A percentile compares a stretch with the other conserved stretches of the same genome.
Evolutionary conservation across 2,797 vertebrate genomes (phyloP).

Genomic region (Passerculus sandwichensis): DNA sequence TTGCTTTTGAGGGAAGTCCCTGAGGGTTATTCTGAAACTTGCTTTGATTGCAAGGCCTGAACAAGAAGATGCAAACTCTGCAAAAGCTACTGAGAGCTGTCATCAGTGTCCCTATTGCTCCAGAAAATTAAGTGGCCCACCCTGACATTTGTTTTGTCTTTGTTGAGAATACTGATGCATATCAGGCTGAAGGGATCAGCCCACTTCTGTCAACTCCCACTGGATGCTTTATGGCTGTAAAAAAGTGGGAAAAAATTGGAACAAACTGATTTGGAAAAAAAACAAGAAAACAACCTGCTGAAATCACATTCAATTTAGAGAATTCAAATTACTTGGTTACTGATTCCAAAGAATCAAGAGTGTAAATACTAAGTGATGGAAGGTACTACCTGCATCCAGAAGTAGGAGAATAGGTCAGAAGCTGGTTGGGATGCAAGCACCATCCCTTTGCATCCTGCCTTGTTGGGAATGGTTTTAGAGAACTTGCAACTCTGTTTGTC

Average conservation of each 20-base stretch:
- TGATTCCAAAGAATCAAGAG: not conserved
- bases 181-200: not conserved
- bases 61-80: not conserved
- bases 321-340: not conserved
- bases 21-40: not conserved
- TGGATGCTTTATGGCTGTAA: not conserved
- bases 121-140: not conserved
- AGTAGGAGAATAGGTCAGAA: not conserved
- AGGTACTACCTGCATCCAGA: not conserved
- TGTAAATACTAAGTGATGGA: not conserved
- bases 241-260: not conserved
- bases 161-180: not conserved
- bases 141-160: not conserved
- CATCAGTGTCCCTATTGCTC: not conserved
- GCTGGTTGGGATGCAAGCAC: not conserved
- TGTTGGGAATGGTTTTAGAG: not conserved
- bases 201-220: not conserved
- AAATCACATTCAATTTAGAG: not conserved
- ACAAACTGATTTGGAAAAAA: not conserved
- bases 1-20: not conserved
- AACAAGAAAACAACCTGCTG: accelerated
- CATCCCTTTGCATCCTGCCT: not conserved
- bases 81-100: not conserved
- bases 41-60: not conserved
- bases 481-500: not conserved